Evolutionary conservation across 2,797 vertebrate genomes (phyloP).

Genomic region (Miichthys miiuy): DNA sequence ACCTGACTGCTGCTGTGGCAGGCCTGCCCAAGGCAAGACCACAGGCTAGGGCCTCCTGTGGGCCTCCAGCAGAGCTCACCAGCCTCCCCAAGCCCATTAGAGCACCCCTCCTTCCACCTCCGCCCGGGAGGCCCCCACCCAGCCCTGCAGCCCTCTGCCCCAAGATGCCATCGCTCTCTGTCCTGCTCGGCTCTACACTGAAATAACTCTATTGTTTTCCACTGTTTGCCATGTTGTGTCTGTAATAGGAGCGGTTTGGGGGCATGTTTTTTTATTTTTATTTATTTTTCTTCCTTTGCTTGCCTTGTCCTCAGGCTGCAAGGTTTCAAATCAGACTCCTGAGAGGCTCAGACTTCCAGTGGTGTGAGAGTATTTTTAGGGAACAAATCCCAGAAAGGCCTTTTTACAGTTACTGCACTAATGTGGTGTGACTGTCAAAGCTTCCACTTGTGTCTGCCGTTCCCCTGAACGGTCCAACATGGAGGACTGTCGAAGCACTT

Average conservation of each 20-base stretch:
- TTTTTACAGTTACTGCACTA: constrained; percentile 74
- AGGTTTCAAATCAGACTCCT: constrained; percentile 71
- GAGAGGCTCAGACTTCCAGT: constrained; percentile 49
- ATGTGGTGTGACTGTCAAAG: constrained; percentile 74
- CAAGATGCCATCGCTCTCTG: constrained; percentile 83
- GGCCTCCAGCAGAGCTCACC: constrained; percentile 87
- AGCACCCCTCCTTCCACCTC: constrained; percentile 79
- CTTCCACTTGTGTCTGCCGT: constrained; percentile 48
- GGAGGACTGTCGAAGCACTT: constrained; percentile 49
- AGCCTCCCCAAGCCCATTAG: constrained; percentile 88
- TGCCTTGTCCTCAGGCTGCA: constrained; percentile 80
- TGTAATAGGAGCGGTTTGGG: constrained; percentile 74
- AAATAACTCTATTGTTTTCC: constrained; percentile 83
- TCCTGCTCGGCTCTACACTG: constrained; percentile 64
- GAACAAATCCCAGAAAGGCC: constrained; percentile 72
- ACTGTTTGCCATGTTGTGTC: constrained; percentile 65
- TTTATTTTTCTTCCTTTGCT: constrained; percentile 63
- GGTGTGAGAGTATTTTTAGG: constrained; percentile 75
- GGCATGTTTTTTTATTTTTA: constrained; percentile 72
- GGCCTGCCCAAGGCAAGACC: constrained; percentile 91
- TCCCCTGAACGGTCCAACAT: constrained; percentile 48
- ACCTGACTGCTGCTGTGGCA: constrained; percentile 85
- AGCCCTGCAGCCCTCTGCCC: constrained; percentile 80
- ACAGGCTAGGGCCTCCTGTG: constrained; percentile 90
- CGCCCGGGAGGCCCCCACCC: constrained; percentile 69